Evolutionary conservation across 64 coral and sea anemone species (phyloP), one percentile per base, ranked within the genome.

Genomic region (Pachyseris speciosa): DNA sequence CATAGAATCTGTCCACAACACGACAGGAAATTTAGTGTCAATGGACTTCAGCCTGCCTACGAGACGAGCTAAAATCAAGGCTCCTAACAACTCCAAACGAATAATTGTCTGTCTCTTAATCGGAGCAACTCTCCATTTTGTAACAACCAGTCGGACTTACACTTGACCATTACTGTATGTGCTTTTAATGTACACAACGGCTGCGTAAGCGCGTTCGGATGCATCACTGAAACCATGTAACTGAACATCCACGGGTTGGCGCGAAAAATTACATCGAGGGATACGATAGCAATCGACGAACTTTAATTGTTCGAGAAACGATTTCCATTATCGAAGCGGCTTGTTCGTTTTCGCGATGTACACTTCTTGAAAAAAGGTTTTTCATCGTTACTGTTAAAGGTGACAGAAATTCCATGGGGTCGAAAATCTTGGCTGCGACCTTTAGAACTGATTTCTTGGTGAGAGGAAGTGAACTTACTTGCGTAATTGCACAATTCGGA

Each of bases 41-140:
- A 45, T 15, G 20, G 71, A 74, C 39, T 45, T 83, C 27, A 83
- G 19, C 41, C 38, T 64, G 55, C 57, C 40, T 27, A 72, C 31
- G 6, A 86, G 48, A 36, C 30, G 64, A 1, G 84, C 16, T 33
- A 86, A 71, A 38, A 86, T 53, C 11, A 52, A 7, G 0, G 3
- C 84, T 68, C 64, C 40, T 36, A 86, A 51, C 65, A 86, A 70
- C 30, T 86, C 64, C 47, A 86, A n/a, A 36, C 84, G 84, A 9
- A 65, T 64, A 45, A 86, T 86, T 42, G 83, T 40, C 37, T 84
- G 80, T 64, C 34, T 66, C 80, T 84, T 84, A 10, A 84, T 39
- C 30, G 80, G 80, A 22, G 80, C 52, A 10, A 86, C 83, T 86
- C 60, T 30, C 20, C 55, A 7, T 84, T 84, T 22, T 20, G 55